These are phyloP conservation scores for Meriones unguiculatus DNA, from an alignment of 2,113 vertebrate genomes.

Conservation along the genomic window DNA sequence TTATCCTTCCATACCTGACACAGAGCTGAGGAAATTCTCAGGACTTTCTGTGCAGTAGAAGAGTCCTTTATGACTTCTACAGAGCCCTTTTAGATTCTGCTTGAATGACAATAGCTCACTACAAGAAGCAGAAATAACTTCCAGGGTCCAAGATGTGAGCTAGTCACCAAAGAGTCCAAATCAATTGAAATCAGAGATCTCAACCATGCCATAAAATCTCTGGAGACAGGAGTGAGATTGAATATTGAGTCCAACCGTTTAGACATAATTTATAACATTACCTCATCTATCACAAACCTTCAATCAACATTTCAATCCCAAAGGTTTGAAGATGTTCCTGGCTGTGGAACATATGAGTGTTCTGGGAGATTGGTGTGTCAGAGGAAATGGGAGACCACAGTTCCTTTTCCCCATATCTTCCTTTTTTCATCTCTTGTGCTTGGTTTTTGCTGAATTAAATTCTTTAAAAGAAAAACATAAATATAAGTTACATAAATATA, in stretches of 20 bases:
- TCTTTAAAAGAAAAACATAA: neutral
- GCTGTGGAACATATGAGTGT: rapidly evolving
- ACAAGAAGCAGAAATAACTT: neutral
- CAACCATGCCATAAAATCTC: neutral
- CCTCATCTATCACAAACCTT: neutral
- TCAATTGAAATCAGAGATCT: neutral
- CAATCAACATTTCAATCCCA: neutral
- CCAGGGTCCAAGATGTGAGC: rapidly evolving
- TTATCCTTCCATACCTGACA: neutral
- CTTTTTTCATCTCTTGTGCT: neutral
- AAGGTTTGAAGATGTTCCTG: neutral
- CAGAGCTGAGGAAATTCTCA: neutral
- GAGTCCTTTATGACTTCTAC: neutral
- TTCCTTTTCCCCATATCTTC: rapidly evolving
- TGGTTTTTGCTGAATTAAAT: neutral
- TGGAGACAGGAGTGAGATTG: neutral
- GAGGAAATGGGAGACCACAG: neutral
- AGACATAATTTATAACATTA: neutral
- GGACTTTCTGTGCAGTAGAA: neutral
- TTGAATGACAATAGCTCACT: neutral
- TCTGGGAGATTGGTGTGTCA: rapidly evolving
- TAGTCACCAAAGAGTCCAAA: neutral
- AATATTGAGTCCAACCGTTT: neutral
- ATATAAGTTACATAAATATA: neutral
- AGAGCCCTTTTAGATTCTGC: neutral